Conservation (phyloP, 2,797 vertebrate genomes). For the Borostomias antarcticus region DNA sequence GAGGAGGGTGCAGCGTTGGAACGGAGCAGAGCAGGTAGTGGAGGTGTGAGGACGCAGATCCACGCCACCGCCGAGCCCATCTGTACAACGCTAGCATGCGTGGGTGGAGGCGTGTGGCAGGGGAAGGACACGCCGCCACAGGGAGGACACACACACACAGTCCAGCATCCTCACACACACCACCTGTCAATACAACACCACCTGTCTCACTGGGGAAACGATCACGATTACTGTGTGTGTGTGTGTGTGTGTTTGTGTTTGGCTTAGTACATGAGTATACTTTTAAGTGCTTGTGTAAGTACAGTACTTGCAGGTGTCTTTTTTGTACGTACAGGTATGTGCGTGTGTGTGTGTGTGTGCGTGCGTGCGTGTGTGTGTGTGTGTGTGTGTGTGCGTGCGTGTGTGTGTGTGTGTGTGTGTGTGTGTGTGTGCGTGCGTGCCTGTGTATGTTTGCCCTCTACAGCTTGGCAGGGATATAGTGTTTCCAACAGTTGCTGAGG, state of each 20-base stretch:
- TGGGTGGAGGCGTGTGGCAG: conserved; percentile 56
- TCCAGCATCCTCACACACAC: conserved; percentile 20
- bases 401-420: background rate
- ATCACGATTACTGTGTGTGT: background rate
- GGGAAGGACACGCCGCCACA: conserved; percentile 53
- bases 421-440: background rate
- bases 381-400: background rate
- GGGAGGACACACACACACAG: conserved; percentile 43
- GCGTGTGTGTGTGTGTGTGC: background rate
- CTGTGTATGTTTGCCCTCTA: conserved; percentile 46
- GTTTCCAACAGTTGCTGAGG: conserved; percentile 46
- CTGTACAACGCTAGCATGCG: conserved; percentile 53
- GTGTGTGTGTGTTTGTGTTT: conserved; percentile 25
- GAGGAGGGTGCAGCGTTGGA: conserved; percentile 30
- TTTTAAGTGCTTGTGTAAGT: background rate
- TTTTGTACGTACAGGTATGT: too few relatives aligned
- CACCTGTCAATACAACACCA: conserved; percentile 50
- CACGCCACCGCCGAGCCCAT: conserved; percentile 52
- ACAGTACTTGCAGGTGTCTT: conserved; percentile 15
- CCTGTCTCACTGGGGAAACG: conserved; percentile 53
- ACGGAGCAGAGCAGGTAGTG: conserved; percentile 7
- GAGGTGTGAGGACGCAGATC: conserved; percentile 35
- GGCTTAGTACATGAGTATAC: background rate
- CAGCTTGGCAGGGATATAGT: conserved; percentile 51
- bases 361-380: background rate